These are phyloP conservation scores for Nowickia ferox DNA, from an alignment of 2,888 invertebrate species.

Conservation along the genomic window DNA sequence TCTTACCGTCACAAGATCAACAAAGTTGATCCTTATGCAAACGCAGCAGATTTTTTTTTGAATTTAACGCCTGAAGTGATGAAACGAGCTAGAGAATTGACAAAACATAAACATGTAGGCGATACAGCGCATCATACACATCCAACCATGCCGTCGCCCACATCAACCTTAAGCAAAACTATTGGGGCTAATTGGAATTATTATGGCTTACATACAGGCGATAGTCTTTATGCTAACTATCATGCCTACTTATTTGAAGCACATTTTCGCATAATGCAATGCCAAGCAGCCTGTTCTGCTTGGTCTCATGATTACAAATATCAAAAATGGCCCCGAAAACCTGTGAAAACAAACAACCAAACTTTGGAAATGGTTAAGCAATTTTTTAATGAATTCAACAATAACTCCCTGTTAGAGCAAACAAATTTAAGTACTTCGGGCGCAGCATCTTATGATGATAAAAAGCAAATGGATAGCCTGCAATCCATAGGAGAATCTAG, in stretches of 20 bases:
- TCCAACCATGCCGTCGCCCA: conserved; percentile 76
- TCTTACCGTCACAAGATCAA: conserved; percentile 89
- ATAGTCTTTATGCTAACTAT: conserved; percentile 90
- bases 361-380: conserved; percentile 81
- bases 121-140: conserved; percentile 74
- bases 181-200: conserved; percentile 85
- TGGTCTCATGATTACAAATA: conserved; percentile 93
- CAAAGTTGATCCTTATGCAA: conserved; percentile 89
- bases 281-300: conserved; percentile 88
- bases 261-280: conserved; percentile 89
- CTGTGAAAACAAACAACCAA: conserved; percentile 76
- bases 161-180: conserved; percentile 82
- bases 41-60: conserved; percentile 90
- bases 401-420: conserved; percentile 67
- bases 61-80: conserved; percentile 87
- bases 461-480: conserved; percentile 85
- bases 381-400: conserved; percentile 81
- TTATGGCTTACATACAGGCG: conserved; percentile 84
- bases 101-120: conserved; percentile 78
- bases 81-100: conserved; percentile 81
- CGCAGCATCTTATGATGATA: conserved; percentile 74
- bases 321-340: conserved; percentile 80
- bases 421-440: conserved; percentile 42
- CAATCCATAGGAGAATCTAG: conserved; percentile 89
- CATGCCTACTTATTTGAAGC: conserved; percentile 95